Evolutionary conservation across 2,888 invertebrate genomes (phyloP), one percentile per base, ranked within the genome.

Genomic region (Megastigmus dorsalis): DNA sequence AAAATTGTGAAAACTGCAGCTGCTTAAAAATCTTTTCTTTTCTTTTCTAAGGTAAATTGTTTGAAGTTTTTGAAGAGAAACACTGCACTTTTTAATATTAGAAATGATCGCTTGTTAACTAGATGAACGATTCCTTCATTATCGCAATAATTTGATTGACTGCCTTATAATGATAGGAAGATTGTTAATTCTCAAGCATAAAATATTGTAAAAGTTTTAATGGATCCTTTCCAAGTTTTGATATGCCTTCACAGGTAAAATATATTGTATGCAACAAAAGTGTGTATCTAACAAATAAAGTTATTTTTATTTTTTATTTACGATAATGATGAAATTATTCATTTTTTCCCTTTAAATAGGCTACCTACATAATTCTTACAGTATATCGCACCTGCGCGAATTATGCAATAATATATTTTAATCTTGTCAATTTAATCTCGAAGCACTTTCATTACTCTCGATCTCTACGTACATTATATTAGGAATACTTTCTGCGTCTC

Each of bases 1-100:
- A 20, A 38, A 67, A 67, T 65, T 10, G 30, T 55, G 2, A 7
- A 55, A 55, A 45, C 18, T 69, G 41, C 9, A n/a, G 43, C 30
- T 43, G 13, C 28, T 26, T 28, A 26, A 28, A 59, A 18, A n/a
- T n/a, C n/a, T 13, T 20, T 23, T 38, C 18, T 48, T 30, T 48
- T 23, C 33, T 10, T 55, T 28, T n/a, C 3, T 20, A 13, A 15
- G 15, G 15, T 20, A 2, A 30, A 45, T 45, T 30, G n/a, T 60
- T 28, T 18, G 41, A 18, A 63, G 15, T 4, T 26, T 36, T 38
- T 65, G 15, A 65, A 18, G 26, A 52, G 7, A 50, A 65, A 52
- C 50, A 65, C 26, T 45, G 45, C 30, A 38, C 36, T 50, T 60
- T 63, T 48, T 45, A 45, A 48, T 13, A 6, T 45, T 45, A 28